These are phyloP conservation scores for Lysandra coridon DNA, from an alignment of 2,888 invertebrate genomes.

Conservation along the genomic window DNA sequence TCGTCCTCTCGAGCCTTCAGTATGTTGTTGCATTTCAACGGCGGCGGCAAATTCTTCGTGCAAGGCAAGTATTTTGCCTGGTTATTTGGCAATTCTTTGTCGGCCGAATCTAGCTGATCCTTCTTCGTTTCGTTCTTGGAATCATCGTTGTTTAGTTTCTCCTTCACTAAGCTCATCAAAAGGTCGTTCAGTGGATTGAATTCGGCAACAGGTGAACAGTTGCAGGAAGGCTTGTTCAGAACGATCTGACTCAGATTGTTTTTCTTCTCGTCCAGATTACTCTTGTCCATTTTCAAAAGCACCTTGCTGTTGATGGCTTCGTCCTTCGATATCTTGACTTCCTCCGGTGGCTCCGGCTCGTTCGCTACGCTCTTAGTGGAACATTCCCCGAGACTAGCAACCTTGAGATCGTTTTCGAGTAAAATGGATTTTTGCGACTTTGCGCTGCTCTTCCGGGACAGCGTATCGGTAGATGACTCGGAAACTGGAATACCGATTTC, in stretches of 20 bases:
- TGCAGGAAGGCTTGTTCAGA: constrained; percentile 70
- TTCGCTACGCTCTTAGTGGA: constrained; percentile 68
- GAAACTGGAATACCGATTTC: constrained; percentile 47
- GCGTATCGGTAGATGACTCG: constrained; percentile 54
- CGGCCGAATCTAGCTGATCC: constrained; percentile 70
- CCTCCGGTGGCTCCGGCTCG: constrained; percentile 59
- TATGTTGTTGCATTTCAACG: constrained; percentile 94
- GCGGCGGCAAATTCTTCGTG: constrained; percentile 89
- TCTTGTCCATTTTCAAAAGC: constrained; percentile 68
- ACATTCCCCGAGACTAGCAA: constrained; percentile 57
- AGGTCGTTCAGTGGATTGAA: constrained; percentile 75
- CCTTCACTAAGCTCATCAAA: constrained; percentile 75
- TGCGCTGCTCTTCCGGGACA: constrained; percentile 79
- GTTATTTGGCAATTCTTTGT: constrained; percentile 85
- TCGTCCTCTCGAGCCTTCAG: constrained; percentile 87
- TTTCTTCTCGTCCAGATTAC: constrained; percentile 65
- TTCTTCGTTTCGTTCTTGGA: constrained; percentile 83
- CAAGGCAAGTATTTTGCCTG: constrained; percentile 83
- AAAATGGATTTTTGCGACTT: constrained; percentile 79
- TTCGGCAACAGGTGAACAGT: constrained; percentile 70
- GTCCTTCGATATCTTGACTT: constrained; percentile 68
- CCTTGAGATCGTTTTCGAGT: constrained; percentile 56
- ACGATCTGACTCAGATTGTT: constrained; percentile 69
- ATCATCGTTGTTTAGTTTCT: constrained; percentile 82
- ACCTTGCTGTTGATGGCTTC: constrained; percentile 75